phyloP scores from a whole-genome alignment of 2,113 vertebrate species.

The Cyanocitta stelleri region DNA sequence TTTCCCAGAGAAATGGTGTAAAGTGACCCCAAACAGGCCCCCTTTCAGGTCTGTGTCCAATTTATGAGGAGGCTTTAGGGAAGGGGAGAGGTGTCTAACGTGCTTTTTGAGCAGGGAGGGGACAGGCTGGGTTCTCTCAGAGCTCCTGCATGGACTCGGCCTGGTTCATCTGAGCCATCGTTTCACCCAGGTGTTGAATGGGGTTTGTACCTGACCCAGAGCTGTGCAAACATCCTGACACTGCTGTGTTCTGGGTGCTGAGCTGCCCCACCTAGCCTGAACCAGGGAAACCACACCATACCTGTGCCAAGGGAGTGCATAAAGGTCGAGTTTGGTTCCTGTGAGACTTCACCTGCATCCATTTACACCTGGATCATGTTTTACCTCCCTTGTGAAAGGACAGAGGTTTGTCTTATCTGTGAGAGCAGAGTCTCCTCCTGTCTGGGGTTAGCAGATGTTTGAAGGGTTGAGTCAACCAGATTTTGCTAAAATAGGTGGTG shows the following conservation, averaged over 20 bases:
- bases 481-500: background rate
- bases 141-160: background rate
- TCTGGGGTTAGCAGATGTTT: background rate
- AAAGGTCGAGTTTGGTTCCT: background rate
- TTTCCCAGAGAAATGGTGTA: background rate
- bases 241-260: background rate
- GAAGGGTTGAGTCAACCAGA: background rate
- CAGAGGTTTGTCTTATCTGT: background rate
- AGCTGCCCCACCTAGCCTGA: background rate
- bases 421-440: accelerated
- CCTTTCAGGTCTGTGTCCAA: background rate
- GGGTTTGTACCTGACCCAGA: background rate
- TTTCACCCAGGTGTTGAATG: background rate
- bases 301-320: too few species aligned
- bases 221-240: background rate
- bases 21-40: background rate
- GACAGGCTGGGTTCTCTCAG: background rate
- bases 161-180: accelerated
- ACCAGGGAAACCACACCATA: accelerated
- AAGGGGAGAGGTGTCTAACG: accelerated
- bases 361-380: background rate
- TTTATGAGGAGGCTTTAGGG: accelerated
- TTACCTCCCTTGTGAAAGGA: background rate
- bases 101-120: accelerated
- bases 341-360: background rate